These are phyloP conservation scores for Chrysochloris asiatica DNA, from an alignment of 2,113 vertebrate species.

Conservation along the genomic window DNA sequence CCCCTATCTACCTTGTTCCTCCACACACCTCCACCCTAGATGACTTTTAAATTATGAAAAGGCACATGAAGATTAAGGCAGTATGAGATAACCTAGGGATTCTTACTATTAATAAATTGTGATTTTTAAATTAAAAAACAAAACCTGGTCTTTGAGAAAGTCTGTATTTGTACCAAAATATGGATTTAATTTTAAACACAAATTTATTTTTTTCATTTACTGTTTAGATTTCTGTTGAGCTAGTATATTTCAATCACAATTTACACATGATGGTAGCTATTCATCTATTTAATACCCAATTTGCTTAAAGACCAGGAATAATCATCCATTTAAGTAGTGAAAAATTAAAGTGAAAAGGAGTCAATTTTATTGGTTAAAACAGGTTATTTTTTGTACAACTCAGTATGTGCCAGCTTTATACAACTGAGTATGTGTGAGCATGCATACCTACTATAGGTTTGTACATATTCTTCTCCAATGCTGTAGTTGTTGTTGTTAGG, in stretches of 20 bases:
- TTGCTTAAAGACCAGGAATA: not conserved
- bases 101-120: not conserved
- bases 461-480: not conserved
- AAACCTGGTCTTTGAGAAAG: not conserved
- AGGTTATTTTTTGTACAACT: not conserved
- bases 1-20: too few relatives aligned
- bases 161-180: not conserved
- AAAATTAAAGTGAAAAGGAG: not conserved
- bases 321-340: not conserved
- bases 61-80: not conserved
- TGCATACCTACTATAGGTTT: not conserved
- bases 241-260: not conserved
- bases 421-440: not conserved
- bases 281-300: not conserved
- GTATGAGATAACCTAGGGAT: not conserved
- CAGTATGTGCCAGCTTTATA: too few relatives aligned
- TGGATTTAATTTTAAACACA: not conserved
- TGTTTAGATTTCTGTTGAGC: not conserved
- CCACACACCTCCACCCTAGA: too few relatives aligned
- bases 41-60: slow-evolving; percentile 30
- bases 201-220: not conserved
- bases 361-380: not conserved
- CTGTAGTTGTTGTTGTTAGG: not conserved
- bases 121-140: not conserved
- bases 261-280: not conserved